These are phyloP conservation scores for Tenthredo notha DNA, from an alignment of 2,888 invertebrate genomes.

Conservation along the genomic window DNA sequence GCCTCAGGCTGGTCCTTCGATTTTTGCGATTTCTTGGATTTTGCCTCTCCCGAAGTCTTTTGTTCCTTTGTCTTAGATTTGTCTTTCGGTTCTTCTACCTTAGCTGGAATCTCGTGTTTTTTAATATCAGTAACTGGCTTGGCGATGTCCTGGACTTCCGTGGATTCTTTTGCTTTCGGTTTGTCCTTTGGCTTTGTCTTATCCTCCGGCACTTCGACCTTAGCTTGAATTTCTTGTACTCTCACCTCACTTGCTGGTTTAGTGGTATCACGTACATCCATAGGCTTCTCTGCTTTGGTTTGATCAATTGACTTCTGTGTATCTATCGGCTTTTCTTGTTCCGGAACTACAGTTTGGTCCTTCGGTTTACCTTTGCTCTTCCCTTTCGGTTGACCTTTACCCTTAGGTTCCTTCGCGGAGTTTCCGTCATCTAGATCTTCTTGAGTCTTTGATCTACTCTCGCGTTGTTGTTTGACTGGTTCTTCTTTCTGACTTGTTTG, in stretches of 20 bases:
- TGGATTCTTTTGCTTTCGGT: slow-evolving; percentile 59
- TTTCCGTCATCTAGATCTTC: slow-evolving; percentile 40
- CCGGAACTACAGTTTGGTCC: slow-evolving; percentile 18
- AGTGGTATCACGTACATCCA: slow-evolving; percentile 4
- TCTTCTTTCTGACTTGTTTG: slow-evolving; percentile 45
- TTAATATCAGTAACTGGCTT: slow-evolving; percentile 1
- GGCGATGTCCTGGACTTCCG: slow-evolving; percentile 25
- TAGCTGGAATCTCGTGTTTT: slow-evolving; percentile 31
- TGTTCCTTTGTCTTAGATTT: slow-evolving; percentile 49
- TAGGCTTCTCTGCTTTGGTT: slow-evolving; percentile 13
- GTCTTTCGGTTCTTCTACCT: slow-evolving; percentile 52
- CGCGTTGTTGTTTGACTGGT: slow-evolving; percentile 15
- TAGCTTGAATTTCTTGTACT: slow-evolving; percentile 7
- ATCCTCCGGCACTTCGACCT: slow-evolving; percentile 44
- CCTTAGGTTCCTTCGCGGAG: slow-evolving; percentile 39
- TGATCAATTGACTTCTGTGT: neutral
- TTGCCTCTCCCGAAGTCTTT: slow-evolving; percentile 11
- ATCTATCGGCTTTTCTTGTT: slow-evolving; percentile 6
- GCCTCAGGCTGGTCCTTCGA: slow-evolving; percentile 4
- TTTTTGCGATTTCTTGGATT: neutral
- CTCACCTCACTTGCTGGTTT: slow-evolving; percentile 29
- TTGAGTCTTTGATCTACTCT: slow-evolving; percentile 38
- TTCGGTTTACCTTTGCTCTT: slow-evolving; percentile 33
- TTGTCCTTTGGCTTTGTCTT: slow-evolving; percentile 59
- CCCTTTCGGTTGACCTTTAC: slow-evolving; percentile 26